These are phyloP conservation scores for Ochropacha duplaris DNA, from an alignment of 2,888 invertebrate genomes.

Conservation along the genomic window DNA sequence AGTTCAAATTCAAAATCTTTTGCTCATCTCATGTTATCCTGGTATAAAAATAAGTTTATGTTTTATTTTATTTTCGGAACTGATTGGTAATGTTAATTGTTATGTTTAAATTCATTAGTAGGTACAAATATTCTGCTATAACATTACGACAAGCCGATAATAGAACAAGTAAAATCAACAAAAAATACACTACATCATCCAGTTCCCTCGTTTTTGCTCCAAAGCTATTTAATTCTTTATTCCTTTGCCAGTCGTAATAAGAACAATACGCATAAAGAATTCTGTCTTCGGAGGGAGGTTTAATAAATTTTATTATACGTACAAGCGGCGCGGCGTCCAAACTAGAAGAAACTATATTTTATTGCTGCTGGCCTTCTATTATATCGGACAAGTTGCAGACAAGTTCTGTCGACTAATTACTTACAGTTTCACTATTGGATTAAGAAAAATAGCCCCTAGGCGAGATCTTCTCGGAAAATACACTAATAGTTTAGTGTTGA, in stretches of 20 bases:
- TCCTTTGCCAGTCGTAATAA: not conserved
- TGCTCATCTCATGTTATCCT: too few relatives aligned
- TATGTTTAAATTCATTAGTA: too few relatives aligned
- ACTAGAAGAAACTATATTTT: constrained; percentile 9
- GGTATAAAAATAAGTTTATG: too few relatives aligned
- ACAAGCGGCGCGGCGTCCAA: not conserved
- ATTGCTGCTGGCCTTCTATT: constrained; percentile 16
- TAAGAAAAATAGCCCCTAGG: constrained; percentile 7
- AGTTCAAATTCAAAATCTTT: too few relatives aligned
- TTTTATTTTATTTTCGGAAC: too few relatives aligned
- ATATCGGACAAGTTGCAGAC: constrained; percentile 22
- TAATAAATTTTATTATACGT: constrained; percentile 6
- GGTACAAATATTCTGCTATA: too few relatives aligned
- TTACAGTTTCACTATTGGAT: constrained; percentile 6
- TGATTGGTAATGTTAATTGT: too few relatives aligned
- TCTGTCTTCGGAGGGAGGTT: not conserved
- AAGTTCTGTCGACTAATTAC: constrained; percentile 26
- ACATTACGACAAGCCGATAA: not conserved
- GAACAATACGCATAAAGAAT: constrained; percentile 3
- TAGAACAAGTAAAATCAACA: not conserved
- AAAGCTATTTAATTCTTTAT: not conserved
- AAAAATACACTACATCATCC: not conserved
- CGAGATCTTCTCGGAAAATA: not conserved
- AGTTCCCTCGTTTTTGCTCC: not conserved
- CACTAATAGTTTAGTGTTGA: too few relatives aligned